A percentile compares a stretch with the other conserved stretches of the same genome.
phyloP scores from a whole-genome alignment of 2,888 invertebrate species.

The Cosmia pyralina region DNA sequence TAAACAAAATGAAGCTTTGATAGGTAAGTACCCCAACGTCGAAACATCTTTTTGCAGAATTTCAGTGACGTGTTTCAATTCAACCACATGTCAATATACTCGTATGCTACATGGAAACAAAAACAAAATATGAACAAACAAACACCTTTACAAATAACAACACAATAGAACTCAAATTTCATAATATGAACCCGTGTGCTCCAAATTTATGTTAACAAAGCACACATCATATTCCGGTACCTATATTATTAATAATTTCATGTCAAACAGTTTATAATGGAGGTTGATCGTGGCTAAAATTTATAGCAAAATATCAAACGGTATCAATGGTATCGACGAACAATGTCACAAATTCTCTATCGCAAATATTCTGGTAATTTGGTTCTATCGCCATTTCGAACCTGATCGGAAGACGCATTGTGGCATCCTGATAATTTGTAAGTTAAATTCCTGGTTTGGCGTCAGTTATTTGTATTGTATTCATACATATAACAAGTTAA shows the following conservation, averaged over 20 bases:
- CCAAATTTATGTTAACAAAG: slow-evolving; percentile 22
- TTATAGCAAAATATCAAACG: slow-evolving; percentile 33
- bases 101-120: slow-evolving; percentile 14
- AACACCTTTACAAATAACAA: slow-evolving; percentile 1
- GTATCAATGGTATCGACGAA: slow-evolving; percentile 35
- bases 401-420: slow-evolving; percentile 47
- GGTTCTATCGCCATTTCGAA: slow-evolving; percentile 55
- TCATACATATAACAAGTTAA: background rate
- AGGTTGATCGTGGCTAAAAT: slow-evolving; percentile 20
- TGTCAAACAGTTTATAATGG: slow-evolving; percentile 34
- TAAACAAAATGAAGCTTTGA: background rate
- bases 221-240: slow-evolving; percentile 8
- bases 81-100: slow-evolving; percentile 29
- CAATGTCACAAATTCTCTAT: slow-evolving; percentile 50
- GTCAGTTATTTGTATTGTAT: slow-evolving; percentile 32
- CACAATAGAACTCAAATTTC: slow-evolving; percentile 24
- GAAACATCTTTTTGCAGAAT: background rate
- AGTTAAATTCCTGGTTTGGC: slow-evolving; percentile 45
- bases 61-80: slow-evolving; percentile 10
- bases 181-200: slow-evolving; percentile 2
- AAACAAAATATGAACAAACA: slow-evolving; percentile 18
- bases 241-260: slow-evolving; percentile 22
- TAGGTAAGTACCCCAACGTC: background rate
- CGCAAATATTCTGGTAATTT: slow-evolving; percentile 60
- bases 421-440: slow-evolving; percentile 53